phyloP scores from a whole-genome alignment of 2,888 invertebrate genomes.

The Bombyx huttoni region DNA sequence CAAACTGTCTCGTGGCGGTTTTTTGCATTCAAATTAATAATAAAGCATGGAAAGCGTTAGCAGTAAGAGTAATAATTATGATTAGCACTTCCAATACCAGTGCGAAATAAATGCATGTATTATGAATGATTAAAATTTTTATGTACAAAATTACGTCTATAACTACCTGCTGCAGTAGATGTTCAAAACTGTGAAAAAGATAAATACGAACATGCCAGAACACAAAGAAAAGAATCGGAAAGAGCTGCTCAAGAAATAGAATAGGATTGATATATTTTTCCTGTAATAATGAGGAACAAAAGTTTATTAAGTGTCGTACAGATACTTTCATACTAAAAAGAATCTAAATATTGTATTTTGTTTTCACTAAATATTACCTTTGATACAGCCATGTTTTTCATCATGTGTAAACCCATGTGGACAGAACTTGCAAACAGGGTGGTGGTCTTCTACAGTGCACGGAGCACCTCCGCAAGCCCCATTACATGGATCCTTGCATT shows the following conservation, averaged over 20 bases:
- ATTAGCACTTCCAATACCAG: slow-evolving; percentile 43
- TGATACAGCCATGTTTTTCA: slow-evolving; percentile 93
- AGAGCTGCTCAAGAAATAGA: slow-evolving; percentile 62
- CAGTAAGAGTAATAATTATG: slow-evolving; percentile 24
- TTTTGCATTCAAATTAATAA: slow-evolving; percentile 50
- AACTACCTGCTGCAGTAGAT: slow-evolving; percentile 64
- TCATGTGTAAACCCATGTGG: slow-evolving; percentile 93
- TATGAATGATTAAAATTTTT: slow-evolving; percentile 16
- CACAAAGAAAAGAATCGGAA: slow-evolving; percentile 53
- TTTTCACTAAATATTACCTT: slow-evolving; percentile 80
- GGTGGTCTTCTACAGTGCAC: slow-evolving; percentile 95
- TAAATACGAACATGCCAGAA: slow-evolving; percentile 62
- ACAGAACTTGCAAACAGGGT: slow-evolving; percentile 96
- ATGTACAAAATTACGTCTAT: slow-evolving; percentile 49
- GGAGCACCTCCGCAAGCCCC: slow-evolving; percentile 90
- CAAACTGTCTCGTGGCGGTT: slow-evolving; percentile 69
- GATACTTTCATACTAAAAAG: slow-evolving; percentile 51
- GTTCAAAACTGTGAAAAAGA: slow-evolving; percentile 61
- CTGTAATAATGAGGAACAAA: slow-evolving; percentile 70
- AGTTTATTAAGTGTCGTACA: slow-evolving; percentile 62
- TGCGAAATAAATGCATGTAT: slow-evolving; percentile 1
- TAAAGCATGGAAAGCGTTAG: slow-evolving; percentile 49
- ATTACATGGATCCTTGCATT: slow-evolving; percentile 92
- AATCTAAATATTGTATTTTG: slow-evolving; percentile 30
- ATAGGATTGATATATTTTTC: slow-evolving; percentile 60